Evolutionary conservation across 2,888 invertebrate genomes (phyloP).

Genomic region (Dioctria rufipes): DNA sequence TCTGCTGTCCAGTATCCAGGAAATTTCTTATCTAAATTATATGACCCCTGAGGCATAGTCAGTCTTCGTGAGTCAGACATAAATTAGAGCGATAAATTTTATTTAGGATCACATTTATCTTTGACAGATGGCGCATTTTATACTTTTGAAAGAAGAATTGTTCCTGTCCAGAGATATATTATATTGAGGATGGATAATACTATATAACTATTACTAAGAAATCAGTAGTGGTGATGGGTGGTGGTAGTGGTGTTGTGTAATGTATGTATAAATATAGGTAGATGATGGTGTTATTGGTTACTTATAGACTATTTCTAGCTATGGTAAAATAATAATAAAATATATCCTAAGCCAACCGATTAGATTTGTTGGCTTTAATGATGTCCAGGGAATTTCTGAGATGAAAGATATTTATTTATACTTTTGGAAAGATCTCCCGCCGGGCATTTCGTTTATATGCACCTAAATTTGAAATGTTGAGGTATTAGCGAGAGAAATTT

Average conservation of each 20-base stretch:
- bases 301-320: too few species aligned
- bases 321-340: neutral
- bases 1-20: conserved; percentile 20
- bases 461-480: conserved; percentile 46
- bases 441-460: conserved; percentile 18
- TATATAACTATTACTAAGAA: neutral
- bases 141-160: conserved; percentile 46
- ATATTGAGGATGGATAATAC: neutral
- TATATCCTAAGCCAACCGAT: neutral
- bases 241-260: neutral
- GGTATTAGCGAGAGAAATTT: conserved; percentile 44
- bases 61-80: conserved; percentile 55
- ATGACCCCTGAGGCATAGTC: conserved; percentile 53
- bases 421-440: conserved; percentile 21
- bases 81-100: conserved; percentile 60
- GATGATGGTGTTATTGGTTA: neutral
- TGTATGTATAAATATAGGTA: neutral
- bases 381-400: conserved; percentile 38
- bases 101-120: conserved; percentile 60
- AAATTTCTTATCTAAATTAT: conserved; percentile 54
- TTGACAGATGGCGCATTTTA: conserved; percentile 59
- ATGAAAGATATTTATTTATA: conserved; percentile 45
- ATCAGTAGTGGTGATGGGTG: neutral
- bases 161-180: conserved; percentile 30
- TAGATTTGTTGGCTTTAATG: conserved; percentile 26